phyloP scores from a whole-genome alignment of 2,113 vertebrate genomes.

The Cervus canadensis region DNA sequence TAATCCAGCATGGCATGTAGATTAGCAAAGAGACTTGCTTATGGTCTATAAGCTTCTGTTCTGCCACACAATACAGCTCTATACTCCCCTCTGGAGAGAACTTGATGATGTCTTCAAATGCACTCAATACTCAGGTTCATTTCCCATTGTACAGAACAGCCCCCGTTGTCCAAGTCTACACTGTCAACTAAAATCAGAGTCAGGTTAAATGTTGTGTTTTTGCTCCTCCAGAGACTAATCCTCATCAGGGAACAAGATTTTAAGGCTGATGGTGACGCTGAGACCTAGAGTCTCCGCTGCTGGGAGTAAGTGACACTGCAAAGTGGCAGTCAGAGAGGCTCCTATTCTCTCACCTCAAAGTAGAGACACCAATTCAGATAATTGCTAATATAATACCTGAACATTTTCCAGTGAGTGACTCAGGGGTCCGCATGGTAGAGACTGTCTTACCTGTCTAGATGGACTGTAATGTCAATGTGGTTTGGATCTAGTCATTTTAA shows the following conservation, averaged over 20 bases:
- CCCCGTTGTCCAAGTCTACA: not conserved
- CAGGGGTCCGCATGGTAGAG: not conserved
- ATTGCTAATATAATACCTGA: not conserved
- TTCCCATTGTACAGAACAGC: not conserved
- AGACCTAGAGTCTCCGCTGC: not conserved
- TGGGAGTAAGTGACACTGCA: not conserved
- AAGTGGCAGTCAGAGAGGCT: not conserved
- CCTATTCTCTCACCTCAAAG: not conserved
- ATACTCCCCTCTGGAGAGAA: not conserved
- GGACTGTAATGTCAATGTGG: not conserved
- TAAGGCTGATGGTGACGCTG: not conserved
- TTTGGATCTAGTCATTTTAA: not conserved
- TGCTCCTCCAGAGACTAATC: not conserved
- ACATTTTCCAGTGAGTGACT: not conserved
- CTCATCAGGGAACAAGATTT: not conserved
- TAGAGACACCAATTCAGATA: not conserved
- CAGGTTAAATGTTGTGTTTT: not conserved
- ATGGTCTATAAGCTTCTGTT: not conserved
- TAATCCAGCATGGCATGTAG: too few relatives aligned
- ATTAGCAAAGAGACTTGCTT: not conserved
- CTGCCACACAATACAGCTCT: not conserved
- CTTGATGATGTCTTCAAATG: not conserved
- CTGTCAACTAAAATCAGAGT: not conserved
- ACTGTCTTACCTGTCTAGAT: not conserved
- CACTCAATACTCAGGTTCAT: not conserved